Evolutionary conservation across 2,888 invertebrate genomes (phyloP).

Genomic region (Drosophila leonis): DNA sequence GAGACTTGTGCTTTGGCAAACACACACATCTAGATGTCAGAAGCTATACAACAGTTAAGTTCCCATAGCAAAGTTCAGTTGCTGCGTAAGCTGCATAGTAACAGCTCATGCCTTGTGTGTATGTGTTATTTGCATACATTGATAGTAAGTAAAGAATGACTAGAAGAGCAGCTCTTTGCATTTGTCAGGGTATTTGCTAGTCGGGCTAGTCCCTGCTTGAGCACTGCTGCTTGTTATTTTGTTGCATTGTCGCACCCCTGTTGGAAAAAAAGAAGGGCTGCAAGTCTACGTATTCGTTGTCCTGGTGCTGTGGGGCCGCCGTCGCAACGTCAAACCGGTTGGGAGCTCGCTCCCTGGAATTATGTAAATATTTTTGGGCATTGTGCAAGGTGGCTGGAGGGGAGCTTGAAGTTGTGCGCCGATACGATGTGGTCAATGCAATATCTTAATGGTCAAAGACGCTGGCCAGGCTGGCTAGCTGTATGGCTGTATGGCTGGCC

Average conservation of each 20-base stretch:
- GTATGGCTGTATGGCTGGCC: slow-evolving; percentile 28
- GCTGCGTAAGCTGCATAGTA: too few species aligned
- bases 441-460: slow-evolving; percentile 74
- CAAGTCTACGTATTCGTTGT: slow-evolving; percentile 7
- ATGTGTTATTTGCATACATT: too few species aligned
- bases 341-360: slow-evolving; percentile 13
- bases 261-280: slow-evolving; percentile 22
- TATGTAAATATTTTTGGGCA: slow-evolving; percentile 44
- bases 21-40: too few species aligned
- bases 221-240: neutral
- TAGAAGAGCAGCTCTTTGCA: neutral
- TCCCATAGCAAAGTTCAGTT: too few species aligned
- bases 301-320: neutral
- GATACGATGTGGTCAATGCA: slow-evolving; percentile 49
- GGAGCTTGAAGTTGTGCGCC: slow-evolving; percentile 16
- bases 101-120: too few species aligned
- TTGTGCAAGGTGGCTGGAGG: neutral
- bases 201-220: neutral
- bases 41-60: too few species aligned
- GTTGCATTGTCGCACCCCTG: slow-evolving; percentile 23
- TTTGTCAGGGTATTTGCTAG: neutral
- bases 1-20: too few species aligned
- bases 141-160: too few species aligned
- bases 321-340: slow-evolving; percentile 30
- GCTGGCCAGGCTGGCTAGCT: slow-evolving; percentile 8